These are phyloP conservation scores for Parnassius mnemosyne DNA, from an alignment of 2,888 invertebrate species.

Conservation along the genomic window DNA sequence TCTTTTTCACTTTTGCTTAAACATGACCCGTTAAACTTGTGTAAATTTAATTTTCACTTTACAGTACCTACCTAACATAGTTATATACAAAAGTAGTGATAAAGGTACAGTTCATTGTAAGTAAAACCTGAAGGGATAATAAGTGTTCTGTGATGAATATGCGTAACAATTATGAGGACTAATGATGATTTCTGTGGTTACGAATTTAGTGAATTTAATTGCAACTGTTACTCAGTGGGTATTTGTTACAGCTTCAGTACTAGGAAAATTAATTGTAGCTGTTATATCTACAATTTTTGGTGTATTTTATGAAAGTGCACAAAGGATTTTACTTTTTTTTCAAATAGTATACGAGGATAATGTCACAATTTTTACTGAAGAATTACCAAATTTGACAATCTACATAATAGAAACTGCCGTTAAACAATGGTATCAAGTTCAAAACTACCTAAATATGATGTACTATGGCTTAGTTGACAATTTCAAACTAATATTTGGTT, in stretches of 20 bases:
- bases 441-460: slow-evolving; percentile 40
- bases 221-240: slow-evolving; percentile 52
- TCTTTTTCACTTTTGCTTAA: too few species aligned
- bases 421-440: slow-evolving; percentile 34
- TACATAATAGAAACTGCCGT: slow-evolving; percentile 30
- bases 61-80: too few species aligned
- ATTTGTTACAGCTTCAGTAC: slow-evolving; percentile 53
- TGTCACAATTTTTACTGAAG: slow-evolving; percentile 59
- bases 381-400: slow-evolving; percentile 48
- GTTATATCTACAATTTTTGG: slow-evolving; percentile 44
- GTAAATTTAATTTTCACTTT: too few species aligned
- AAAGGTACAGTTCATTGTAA: too few species aligned
- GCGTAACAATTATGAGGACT: slow-evolving; percentile 4
- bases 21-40: too few species aligned
- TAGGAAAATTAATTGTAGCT: slow-evolving; percentile 62
- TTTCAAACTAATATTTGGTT: slow-evolving; percentile 36
- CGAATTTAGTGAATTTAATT: slow-evolving; percentile 55
- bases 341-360: slow-evolving; percentile 73
- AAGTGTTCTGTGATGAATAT: too few species aligned
- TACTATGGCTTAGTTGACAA: slow-evolving; percentile 39
- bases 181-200: slow-evolving; percentile 65
- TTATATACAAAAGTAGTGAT: too few species aligned
- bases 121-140: too few species aligned
- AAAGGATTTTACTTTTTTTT: slow-evolving; percentile 51
- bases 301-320: slow-evolving; percentile 39